A percentile compares a stretch with the other conserved stretches of the same genome.
Conservation (phyloP, 1,140 invertebrate species). For the Lepidurus packardi region DNA sequence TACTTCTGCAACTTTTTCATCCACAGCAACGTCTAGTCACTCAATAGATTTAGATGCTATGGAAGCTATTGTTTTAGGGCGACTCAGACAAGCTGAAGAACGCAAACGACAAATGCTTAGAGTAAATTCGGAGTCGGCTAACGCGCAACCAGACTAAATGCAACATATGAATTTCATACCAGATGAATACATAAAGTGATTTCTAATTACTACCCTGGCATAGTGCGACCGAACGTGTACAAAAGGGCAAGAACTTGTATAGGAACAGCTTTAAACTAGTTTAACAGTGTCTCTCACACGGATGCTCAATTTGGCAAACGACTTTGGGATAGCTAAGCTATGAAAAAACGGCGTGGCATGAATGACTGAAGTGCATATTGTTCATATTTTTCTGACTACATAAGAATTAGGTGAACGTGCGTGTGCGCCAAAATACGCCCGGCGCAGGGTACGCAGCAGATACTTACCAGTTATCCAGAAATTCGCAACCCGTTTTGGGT, state of each 20-base stretch:
- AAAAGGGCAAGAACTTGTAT: neutral
- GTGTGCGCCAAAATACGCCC: no score
- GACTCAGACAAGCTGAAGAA: conserved; percentile 74
- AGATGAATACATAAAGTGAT: conserved; percentile 1
- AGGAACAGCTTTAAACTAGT: neutral
- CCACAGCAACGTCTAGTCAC: neutral
- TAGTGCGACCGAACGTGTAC: neutral
- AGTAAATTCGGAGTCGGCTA: neutral
- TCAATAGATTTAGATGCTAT: conserved; percentile 51
- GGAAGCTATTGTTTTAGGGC: conserved; percentile 69
- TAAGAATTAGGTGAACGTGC: neutral
- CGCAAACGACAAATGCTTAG: conserved; percentile 49
- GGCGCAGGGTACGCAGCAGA: no score
- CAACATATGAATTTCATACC: neutral
- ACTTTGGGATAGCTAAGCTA: neutral
- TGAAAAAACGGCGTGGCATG: neutral
- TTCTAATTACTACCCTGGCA: neutral
- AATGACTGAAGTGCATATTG: neutral
- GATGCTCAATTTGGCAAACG: neutral
- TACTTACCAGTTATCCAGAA: conserved; percentile 63
- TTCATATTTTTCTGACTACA: neutral
- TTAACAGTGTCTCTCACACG: neutral
- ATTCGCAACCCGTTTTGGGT: conserved; percentile 68
- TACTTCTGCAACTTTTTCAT: neutral
- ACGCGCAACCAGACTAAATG: neutral